Evolutionary conservation across 2,113 vertebrate genomes (phyloP), one percentile per base, ranked within the genome.

Genomic region (Alaudala cheleensis): DNA sequence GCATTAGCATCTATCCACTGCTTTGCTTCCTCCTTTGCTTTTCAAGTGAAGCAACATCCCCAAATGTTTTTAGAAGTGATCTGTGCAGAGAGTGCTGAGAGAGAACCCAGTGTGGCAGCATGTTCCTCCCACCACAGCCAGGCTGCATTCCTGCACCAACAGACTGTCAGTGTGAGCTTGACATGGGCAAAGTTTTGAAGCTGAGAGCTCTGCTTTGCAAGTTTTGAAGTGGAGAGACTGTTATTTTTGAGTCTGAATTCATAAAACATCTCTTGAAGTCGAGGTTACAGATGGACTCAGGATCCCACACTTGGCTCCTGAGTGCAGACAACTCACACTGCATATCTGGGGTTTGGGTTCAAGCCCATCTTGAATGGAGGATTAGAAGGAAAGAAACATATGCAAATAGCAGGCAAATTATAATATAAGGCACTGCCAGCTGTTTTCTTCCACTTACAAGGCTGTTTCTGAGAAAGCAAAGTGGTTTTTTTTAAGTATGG

Each of bases 261-360:
- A 67, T 90, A 86, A 86, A 94, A 86, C 93, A 92, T 60, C 18
- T 12, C 79, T 90, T 86, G 93, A 70, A 29, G 0, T 93, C 88
- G 93, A 93, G 86, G 85, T 88, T 95, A 96, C 96, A 95, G 90
- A 96, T 94, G 88, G 82, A 96, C 93, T 90, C 60, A 74, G 92
- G 92, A 96, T 95, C 92, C 93, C 90, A 94, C 88, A 95, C 88
- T 95, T 93, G 88, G 92, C 93, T 96, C 76, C 90, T 78, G 79
- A 74, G 80, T 57, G 42, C 50, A 87, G 69, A 83, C 60, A 95
- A 86, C 88, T 92, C 93, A 86, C 51, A 70, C 67, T 71, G 90
- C 64, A 45, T 92, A 93, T 88, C 93, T 94, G 94, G 88, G 67
- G 72, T 92, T 97, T 96, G 92, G 95, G 96, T 94, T 93, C 90